Evolutionary conservation across 2,113 vertebrate genomes (phyloP).

Genomic region (Bothrops jararaca): DNA sequence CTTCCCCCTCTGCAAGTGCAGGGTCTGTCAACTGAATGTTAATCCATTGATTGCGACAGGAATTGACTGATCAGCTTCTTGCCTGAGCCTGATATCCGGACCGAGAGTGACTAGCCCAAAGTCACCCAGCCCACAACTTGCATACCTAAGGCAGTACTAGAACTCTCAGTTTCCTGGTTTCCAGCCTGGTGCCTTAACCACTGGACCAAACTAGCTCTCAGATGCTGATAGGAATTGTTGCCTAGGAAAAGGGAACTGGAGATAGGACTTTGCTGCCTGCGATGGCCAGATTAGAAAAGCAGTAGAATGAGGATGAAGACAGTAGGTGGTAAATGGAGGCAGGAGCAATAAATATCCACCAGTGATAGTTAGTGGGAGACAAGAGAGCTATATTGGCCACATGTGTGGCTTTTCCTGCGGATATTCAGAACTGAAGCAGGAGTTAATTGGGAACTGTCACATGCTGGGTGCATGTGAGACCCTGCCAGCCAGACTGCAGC

Average conservation of each 20-base stretch:
- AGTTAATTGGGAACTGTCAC: slow-evolving; percentile 32
- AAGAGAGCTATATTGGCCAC: neutral
- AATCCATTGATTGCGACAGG: neutral
- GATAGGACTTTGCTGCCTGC: neutral
- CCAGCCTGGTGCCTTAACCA: neutral
- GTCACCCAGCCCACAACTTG: neutral
- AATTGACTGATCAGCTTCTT: neutral
- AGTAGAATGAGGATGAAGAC: neutral
- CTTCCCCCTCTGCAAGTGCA: neutral
- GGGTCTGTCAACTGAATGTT: neutral
- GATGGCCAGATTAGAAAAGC: neutral
- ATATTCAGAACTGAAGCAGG: slow-evolving; percentile 14
- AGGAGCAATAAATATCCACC: neutral
- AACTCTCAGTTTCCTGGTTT: neutral
- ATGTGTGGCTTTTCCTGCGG: slow-evolving; percentile 2
- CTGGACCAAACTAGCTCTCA: neutral
- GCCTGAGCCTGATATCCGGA: neutral
- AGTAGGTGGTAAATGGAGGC: neutral
- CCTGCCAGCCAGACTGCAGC: slow-evolving; percentile 21
- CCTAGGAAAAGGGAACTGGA: neutral
- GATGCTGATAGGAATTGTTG: neutral
- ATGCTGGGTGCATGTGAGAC: slow-evolving; percentile 27
- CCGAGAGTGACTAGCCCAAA: neutral
- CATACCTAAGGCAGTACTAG: neutral
- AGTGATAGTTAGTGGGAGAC: neutral